Conservation (phyloP, 2,888 invertebrate species). For the Chalcis sispes region DNA sequence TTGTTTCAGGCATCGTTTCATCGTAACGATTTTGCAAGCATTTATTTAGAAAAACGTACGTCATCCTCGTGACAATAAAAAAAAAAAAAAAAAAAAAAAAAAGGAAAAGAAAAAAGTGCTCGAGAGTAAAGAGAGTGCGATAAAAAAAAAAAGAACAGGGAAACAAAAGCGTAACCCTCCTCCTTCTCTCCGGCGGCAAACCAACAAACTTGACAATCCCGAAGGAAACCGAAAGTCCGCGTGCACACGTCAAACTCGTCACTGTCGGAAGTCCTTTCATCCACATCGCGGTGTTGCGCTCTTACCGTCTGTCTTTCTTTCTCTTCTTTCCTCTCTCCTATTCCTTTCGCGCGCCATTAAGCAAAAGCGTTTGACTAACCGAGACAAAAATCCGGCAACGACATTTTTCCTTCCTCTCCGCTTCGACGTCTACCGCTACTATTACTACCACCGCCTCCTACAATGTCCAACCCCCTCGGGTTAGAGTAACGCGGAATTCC, state of each 20-base stretch:
- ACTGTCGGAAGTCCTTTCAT: constrained; percentile 47
- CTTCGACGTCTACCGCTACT: constrained; percentile 6
- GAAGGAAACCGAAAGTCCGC: not conserved
- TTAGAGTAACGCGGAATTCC: constrained; percentile 64
- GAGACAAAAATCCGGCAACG: constrained; percentile 73
- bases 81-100: too few relatives aligned
- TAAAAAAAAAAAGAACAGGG: too few relatives aligned
- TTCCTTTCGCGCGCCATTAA: constrained; percentile 73
- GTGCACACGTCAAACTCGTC: constrained; percentile 42
- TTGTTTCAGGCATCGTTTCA: too few relatives aligned
- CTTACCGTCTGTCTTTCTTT: not conserved
- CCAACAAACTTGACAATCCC: not conserved
- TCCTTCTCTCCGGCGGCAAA: not conserved
- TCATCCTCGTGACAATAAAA: too few relatives aligned
- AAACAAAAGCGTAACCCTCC: too few relatives aligned
- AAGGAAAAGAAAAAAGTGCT: too few relatives aligned
- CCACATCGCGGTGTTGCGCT: constrained; percentile 10
- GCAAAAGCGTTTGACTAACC: constrained; percentile 75
- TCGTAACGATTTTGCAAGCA: too few relatives aligned
- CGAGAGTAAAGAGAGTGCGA: too few relatives aligned
- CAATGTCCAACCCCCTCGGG: constrained; percentile 24
- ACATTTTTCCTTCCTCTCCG: constrained; percentile 67
- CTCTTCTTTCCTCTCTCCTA: constrained; percentile 34
- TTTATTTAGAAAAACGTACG: too few relatives aligned
- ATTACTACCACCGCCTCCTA: not conserved